Evolutionary conservation across 2,888 invertebrate genomes (phyloP).

Genomic region (Cheilosia impressa): DNA sequence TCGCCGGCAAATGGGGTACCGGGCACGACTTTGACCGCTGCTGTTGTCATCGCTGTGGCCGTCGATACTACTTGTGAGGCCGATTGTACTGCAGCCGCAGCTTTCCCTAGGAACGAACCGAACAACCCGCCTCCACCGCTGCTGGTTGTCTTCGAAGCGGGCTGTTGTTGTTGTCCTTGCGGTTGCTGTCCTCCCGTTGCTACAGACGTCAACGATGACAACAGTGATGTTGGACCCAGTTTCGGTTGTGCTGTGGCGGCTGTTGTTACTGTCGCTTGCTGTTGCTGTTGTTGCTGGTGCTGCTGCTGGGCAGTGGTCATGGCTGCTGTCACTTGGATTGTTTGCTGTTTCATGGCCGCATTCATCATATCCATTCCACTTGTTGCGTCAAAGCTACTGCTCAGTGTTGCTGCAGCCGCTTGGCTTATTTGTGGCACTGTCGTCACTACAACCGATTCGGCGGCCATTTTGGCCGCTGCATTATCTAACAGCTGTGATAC

Average conservation of each 20-base stretch:
- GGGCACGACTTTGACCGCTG: slow-evolving; percentile 64
- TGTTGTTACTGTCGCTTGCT: slow-evolving; percentile 26
- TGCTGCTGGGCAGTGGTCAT: slow-evolving; percentile 47
- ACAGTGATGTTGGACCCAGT: slow-evolving; percentile 72
- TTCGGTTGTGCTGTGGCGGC: slow-evolving; percentile 37
- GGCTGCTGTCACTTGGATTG: slow-evolving; percentile 29
- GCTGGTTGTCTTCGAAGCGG: slow-evolving; percentile 43
- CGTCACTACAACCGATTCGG: slow-evolving; percentile 15
- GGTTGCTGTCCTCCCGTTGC: slow-evolving; percentile 66
- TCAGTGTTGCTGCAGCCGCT: slow-evolving; percentile 17
- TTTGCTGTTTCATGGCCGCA: slow-evolving; percentile 37
- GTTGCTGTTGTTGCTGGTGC: slow-evolving; percentile 55
- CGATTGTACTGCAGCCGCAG: slow-evolving; percentile 82
- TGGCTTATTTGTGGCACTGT: slow-evolving; percentile 50
- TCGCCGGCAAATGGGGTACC: slow-evolving; percentile 44
- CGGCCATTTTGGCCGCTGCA: slow-evolving; percentile 68
- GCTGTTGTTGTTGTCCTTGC: slow-evolving; percentile 66
- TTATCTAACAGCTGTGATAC: slow-evolving; percentile 67
- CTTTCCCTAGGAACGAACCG: slow-evolving; percentile 82
- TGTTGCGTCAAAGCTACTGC: slow-evolving; percentile 56
- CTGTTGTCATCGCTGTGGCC: slow-evolving; percentile 77
- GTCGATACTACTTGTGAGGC: slow-evolving; percentile 80
- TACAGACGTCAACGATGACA: slow-evolving; percentile 76
- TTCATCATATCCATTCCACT: slow-evolving; percentile 38
- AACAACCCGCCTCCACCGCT: slow-evolving; percentile 78